A percentile compares a stretch with the other conserved stretches of the same genome.
Conservation (phyloP, 2,888 invertebrate species). For the Platycheirus rosarum region DNA sequence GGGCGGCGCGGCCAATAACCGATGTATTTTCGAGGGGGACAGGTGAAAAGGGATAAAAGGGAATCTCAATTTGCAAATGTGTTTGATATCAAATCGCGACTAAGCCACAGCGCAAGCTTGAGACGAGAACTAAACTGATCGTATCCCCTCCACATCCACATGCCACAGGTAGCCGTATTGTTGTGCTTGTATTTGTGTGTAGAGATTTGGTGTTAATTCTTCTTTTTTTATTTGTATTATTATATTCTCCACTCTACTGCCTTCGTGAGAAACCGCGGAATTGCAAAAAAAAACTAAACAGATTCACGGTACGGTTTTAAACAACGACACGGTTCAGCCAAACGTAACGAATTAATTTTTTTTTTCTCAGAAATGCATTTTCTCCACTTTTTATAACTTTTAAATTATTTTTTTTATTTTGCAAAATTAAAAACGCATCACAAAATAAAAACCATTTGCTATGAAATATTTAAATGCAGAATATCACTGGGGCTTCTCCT, state of each 20-base stretch:
- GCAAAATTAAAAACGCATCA: background rate
- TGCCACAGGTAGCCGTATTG: constrained; percentile 63
- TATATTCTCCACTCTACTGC: constrained; percentile 45
- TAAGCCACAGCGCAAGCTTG: constrained; percentile 34
- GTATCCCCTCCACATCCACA: constrained; percentile 70
- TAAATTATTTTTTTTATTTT: constrained; percentile 9
- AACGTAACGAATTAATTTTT: constrained; percentile 62
- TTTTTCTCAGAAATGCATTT: constrained; percentile 20
- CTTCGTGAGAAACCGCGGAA: constrained; percentile 67
- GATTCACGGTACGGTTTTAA: constrained; percentile 57
- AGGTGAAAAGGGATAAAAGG: background rate
- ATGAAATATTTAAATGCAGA: constrained; percentile 2
- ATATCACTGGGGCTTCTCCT: constrained; percentile 39
- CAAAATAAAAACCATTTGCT: constrained; percentile 2
- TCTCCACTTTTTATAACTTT: background rate
- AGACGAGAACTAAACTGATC: constrained; percentile 48
- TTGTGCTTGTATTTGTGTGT: constrained; percentile 25
- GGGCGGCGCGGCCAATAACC: background rate
- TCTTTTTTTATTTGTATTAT: constrained; percentile 31
- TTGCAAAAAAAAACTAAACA: constrained; percentile 43
- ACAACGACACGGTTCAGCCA: constrained; percentile 53
- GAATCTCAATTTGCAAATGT: constrained; percentile 63
- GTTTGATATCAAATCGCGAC: constrained; percentile 55
- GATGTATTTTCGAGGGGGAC: background rate
- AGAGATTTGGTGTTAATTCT: constrained; percentile 64